Evolutionary conservation across 1,140 invertebrate species (phyloP).

Genomic region (Contarinia nasturtii): DNA sequence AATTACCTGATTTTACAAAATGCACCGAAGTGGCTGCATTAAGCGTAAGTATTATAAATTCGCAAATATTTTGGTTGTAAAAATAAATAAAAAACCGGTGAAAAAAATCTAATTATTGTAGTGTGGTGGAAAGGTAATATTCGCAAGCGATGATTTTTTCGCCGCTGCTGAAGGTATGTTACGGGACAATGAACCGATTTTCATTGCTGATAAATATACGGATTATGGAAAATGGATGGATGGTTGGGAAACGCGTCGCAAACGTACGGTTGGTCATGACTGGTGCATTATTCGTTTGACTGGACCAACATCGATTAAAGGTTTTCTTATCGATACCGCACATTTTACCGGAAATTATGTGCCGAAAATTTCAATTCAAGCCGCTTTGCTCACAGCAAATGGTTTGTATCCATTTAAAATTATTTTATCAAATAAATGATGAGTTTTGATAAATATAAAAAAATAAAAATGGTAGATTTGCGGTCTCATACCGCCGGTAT

Average conservation of each 20-base stretch:
- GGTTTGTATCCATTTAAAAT: conserved; percentile 15
- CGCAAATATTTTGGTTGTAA: too few species aligned
- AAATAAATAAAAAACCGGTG: too few species aligned
- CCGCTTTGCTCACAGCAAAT: conserved; percentile 26
- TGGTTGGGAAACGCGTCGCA: conserved; percentile 47
- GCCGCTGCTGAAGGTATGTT: conserved; percentile 43
- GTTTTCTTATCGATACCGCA: conserved; percentile 38
- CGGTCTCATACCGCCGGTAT: too few species aligned
- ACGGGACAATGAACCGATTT: conserved; percentile 31
- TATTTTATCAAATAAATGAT: too few species aligned
- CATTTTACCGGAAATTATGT: conserved; percentile 48
- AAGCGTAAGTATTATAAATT: too few species aligned
- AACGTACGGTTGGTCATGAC: conserved; percentile 38
- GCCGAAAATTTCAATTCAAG: conserved; percentile 42
- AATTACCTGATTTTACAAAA: too few species aligned
- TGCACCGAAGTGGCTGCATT: too few species aligned
- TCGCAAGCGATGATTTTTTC: conserved; percentile 49
- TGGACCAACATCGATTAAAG: conserved; percentile 32
- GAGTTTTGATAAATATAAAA: too few species aligned
- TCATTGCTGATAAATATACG: conserved; percentile 36
- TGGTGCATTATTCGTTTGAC: conserved; percentile 42
- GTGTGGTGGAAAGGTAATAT: conserved; percentile 37
- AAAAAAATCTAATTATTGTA: conserved; percentile 9
- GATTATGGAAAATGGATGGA: conserved; percentile 53
- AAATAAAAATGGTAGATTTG: too few species aligned